Conservation (phyloP, 2,888 invertebrate genomes). For the Barypeithes pellucidus region DNA sequence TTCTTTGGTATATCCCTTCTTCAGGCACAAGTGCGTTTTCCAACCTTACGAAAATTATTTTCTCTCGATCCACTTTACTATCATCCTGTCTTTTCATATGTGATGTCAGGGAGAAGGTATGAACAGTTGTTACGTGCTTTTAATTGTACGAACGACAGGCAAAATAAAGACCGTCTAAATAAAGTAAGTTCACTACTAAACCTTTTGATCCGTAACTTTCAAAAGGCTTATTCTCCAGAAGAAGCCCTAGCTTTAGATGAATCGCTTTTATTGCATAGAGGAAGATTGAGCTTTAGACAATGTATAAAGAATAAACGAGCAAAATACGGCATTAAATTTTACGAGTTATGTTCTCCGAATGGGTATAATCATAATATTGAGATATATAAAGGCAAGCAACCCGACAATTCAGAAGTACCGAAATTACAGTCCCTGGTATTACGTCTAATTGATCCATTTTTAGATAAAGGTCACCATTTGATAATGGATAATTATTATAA, state of each 20-base stretch:
- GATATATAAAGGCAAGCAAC: conserved; percentile 56
- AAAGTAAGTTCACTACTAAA: neutral
- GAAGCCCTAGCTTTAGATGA: conserved; percentile 56
- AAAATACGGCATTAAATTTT: conserved; percentile 59
- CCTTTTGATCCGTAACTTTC: neutral
- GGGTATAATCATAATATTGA: conserved; percentile 56
- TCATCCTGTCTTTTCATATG: conserved; percentile 22
- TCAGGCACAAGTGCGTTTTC: neutral
- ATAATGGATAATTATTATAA: conserved; percentile 36
- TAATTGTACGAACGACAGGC: neutral
- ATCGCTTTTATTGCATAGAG: conserved; percentile 52
- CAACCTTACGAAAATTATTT: conserved; percentile 32
- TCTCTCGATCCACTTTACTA: conserved; percentile 35
- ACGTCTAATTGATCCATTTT: conserved; percentile 1
- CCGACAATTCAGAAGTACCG: conserved; percentile 6
- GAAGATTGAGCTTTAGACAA: conserved; percentile 54
- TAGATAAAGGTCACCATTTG: conserved; percentile 23
- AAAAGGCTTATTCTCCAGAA: conserved; percentile 2
- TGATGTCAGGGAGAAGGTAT: conserved; percentile 31
- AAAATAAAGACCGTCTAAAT: neutral
- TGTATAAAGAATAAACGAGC: conserved; percentile 57
- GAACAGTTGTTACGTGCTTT: conserved; percentile 34
- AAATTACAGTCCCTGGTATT: neutral
- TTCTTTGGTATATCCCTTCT: conserved; percentile 11
- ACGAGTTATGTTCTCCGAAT: conserved; percentile 54